phyloP scores from a whole-genome alignment of 30 jellyfish, hydroid and myxozoan species.

The Turritopsis rubra region DNA sequence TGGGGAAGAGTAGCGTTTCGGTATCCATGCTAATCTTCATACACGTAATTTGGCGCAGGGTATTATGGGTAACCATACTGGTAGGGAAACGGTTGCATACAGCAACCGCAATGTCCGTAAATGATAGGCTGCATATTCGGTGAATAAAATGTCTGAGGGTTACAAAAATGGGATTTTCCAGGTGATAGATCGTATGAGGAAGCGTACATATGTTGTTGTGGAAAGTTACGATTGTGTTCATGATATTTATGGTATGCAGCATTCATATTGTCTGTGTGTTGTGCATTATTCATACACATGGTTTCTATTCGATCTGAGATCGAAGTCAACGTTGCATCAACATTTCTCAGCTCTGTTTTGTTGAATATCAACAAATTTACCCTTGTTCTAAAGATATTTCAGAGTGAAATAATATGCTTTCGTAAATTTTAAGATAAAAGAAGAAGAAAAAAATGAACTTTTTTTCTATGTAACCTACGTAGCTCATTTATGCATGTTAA shows the following conservation, averaged over 20 bases:
- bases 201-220: constrained; percentile 8
- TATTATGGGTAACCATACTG: constrained; percentile 4
- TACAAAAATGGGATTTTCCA: not conserved
- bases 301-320: too few species aligned
- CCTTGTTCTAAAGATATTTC: too few species aligned
- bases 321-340: too few species aligned
- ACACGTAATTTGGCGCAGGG: not conserved
- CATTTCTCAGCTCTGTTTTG: too few species aligned
- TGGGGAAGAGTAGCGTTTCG: not conserved
- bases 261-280: too few species aligned
- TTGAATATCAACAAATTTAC: too few species aligned
- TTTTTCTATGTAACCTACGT: too few species aligned
- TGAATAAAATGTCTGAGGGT: constrained; percentile 4
- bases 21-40: constrained; percentile 1
- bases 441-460: too few species aligned
- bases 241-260: not conserved
- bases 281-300: too few species aligned
- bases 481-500: too few species aligned
- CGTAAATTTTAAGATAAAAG: too few species aligned
- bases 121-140: not conserved
- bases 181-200: constrained; percentile 11
- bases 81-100: not conserved
- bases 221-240: not conserved
- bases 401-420: too few species aligned
- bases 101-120: not conserved